phyloP scores from a whole-genome alignment of 2,888 invertebrate species.

The Cartodere bifasciata region DNA sequence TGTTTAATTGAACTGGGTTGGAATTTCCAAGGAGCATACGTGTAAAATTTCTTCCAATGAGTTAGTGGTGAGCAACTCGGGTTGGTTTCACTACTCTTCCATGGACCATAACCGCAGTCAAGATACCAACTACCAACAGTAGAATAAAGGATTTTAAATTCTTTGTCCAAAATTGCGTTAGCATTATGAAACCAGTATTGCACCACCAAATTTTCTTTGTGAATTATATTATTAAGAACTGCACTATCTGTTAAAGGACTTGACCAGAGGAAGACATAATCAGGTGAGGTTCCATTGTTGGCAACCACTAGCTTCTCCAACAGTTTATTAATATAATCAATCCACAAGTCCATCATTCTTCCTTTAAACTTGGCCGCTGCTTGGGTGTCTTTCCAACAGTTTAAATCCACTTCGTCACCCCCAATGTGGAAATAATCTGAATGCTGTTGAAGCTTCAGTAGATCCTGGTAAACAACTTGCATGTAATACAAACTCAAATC shows the following conservation, averaged over 20 bases:
- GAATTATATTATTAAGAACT: slow-evolving; percentile 11
- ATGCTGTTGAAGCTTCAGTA: slow-evolving; percentile 55
- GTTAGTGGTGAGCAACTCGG: slow-evolving; percentile 74
- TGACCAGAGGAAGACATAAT: slow-evolving; percentile 58
- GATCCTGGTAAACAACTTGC: slow-evolving; percentile 59
- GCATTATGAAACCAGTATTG: slow-evolving; percentile 69
- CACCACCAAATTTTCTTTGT: slow-evolving; percentile 43
- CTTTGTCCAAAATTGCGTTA: slow-evolving; percentile 53
- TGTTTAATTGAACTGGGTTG: slow-evolving; percentile 30
- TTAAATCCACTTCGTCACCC: slow-evolving; percentile 62
- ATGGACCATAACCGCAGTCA: slow-evolving; percentile 74
- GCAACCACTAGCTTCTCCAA: slow-evolving; percentile 45
- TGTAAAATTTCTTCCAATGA: slow-evolving; percentile 73
- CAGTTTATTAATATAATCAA: slow-evolving; percentile 52
- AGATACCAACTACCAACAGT: slow-evolving; percentile 78
- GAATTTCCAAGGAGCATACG: slow-evolving; percentile 62
- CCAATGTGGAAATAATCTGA: slow-evolving; percentile 72
- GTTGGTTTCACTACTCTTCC: slow-evolving; percentile 58
- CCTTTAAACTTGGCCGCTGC: slow-evolving; percentile 39
- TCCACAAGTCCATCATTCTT: slow-evolving; percentile 57
- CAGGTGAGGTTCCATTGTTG: slow-evolving; percentile 38
- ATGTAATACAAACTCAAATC: slow-evolving; percentile 55
- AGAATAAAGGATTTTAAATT: slow-evolving; percentile 61
- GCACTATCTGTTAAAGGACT: slow-evolving; percentile 55
- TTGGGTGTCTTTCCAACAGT: slow-evolving; percentile 49